A percentile compares a stretch with the other conserved stretches of the same genome.
Conservation (phyloP, 2,113 vertebrate genomes). For the Pluvianellus socialis region DNA sequence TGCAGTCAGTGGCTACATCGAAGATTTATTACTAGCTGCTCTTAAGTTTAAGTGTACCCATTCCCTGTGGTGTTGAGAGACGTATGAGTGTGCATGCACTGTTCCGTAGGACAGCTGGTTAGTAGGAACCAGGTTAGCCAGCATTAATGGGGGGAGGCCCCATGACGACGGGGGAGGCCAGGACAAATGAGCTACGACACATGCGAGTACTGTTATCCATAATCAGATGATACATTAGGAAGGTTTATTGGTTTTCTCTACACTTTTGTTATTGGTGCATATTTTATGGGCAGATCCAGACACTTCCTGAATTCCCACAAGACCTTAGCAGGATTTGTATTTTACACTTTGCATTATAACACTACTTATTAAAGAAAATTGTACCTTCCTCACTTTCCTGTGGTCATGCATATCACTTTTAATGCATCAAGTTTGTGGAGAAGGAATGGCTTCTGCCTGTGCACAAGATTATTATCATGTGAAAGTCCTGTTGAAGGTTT, state of each 20-base stretch:
- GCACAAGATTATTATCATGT: not conserved
- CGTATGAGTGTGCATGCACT: fast-evolving
- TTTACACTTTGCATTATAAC: not conserved
- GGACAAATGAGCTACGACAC: not conserved
- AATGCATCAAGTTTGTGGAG: not conserved
- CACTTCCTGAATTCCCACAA: not conserved
- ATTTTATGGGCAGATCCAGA: not conserved
- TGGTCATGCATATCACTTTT: not conserved
- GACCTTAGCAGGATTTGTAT: not conserved
- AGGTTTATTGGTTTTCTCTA: not conserved
- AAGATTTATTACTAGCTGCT: not conserved
- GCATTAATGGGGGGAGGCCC: not conserved
- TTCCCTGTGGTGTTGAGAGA: not conserved
- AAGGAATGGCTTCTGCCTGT: not conserved
- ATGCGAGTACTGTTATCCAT: not conserved
- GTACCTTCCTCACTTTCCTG: not conserved
- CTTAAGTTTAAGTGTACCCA: not conserved
- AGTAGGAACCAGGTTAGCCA: not conserved
- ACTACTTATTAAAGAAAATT: not conserved
- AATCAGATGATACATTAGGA: fast-evolving
- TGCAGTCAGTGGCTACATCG: not conserved
- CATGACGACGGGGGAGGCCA: not conserved
- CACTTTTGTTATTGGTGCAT: not conserved
- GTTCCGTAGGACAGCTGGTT: not conserved
- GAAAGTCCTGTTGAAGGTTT: not conserved